A percentile compares a stretch with the other conserved stretches of the same genome.
Evolutionary conservation across 2,797 vertebrate genomes (phyloP).

Genomic region (Darevskia mixta): DNA sequence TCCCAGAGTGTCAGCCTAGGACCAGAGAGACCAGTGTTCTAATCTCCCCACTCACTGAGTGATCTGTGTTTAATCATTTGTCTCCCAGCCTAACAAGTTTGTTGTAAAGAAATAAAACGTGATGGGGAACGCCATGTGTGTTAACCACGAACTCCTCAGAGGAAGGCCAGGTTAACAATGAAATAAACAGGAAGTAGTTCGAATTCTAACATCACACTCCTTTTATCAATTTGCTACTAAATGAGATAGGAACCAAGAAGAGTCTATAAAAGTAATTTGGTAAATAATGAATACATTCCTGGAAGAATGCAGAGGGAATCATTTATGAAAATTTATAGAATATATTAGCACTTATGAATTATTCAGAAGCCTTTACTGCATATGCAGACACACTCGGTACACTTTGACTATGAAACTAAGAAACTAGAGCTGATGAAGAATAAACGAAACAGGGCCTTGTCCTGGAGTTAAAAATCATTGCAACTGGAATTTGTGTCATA

Average conservation of each 20-base stretch:
- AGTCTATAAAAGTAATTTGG: slow-evolving; percentile 35
- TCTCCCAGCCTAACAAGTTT: not conserved
- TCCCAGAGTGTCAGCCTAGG: not conserved
- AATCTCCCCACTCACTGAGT: not conserved
- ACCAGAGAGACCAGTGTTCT: not conserved
- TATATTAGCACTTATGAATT: slow-evolving; percentile 36
- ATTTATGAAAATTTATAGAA: slow-evolving; percentile 29
- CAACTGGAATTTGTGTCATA: too few species aligned
- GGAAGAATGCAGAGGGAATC: slow-evolving; percentile 10
- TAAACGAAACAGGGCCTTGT: too few species aligned
- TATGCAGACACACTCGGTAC: too few species aligned
- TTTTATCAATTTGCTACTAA: slow-evolving; percentile 19
- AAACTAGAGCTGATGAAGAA: too few species aligned
- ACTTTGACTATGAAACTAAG: too few species aligned
- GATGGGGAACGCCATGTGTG: not conserved
- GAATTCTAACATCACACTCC: not conserved
- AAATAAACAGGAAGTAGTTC: slow-evolving; percentile 5
- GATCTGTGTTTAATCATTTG: not conserved
- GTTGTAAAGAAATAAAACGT: not conserved
- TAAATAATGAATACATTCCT: slow-evolving; percentile 37
- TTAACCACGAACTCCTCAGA: not conserved
- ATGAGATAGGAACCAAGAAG: slow-evolving; percentile 19
- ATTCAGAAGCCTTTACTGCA: slow-evolving; percentile 32
- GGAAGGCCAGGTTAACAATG: not conserved
- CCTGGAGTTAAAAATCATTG: too few species aligned